phyloP scores from a whole-genome alignment of 2,888 invertebrate genomes.

The Mythimna lalbum region DNA sequence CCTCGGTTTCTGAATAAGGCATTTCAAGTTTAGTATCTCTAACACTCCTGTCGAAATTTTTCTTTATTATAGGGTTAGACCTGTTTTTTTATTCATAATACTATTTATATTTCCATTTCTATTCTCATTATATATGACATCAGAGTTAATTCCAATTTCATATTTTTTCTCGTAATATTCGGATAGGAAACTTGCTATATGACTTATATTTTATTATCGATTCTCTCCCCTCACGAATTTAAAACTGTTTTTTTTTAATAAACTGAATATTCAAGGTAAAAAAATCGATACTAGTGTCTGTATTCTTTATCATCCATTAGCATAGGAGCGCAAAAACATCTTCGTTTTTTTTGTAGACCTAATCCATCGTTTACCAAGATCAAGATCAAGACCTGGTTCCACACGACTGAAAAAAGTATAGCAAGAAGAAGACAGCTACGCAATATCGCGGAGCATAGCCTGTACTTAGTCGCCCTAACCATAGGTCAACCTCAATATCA shows the following conservation, averaged over 20 bases:
- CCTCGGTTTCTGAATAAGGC: no score
- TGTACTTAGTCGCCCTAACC: constrained; percentile 16
- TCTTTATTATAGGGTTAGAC: no score
- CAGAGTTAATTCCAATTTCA: no score
- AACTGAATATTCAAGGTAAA: neutral
- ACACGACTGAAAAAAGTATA: neutral
- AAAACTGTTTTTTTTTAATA: neutral
- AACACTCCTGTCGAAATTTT: no score
- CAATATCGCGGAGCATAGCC: neutral
- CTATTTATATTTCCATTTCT: no score
- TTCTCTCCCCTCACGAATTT: neutral
- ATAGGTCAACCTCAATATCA: constrained; percentile 43
- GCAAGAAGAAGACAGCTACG: neutral
- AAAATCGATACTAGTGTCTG: no score
- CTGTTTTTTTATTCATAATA: no score
- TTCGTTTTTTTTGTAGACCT: neutral
- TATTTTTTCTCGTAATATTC: no score
- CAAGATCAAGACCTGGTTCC: neutral
- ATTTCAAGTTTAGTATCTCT: no score
- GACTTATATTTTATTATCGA: no score
- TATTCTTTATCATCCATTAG: neutral
- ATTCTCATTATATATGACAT: no score
- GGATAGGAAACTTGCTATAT: no score
- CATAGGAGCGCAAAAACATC: neutral
- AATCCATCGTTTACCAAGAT: neutral